Base-by-base conservation (phyloP, 1,140 invertebrate species). In the Portunus trituberculatus region DNA sequence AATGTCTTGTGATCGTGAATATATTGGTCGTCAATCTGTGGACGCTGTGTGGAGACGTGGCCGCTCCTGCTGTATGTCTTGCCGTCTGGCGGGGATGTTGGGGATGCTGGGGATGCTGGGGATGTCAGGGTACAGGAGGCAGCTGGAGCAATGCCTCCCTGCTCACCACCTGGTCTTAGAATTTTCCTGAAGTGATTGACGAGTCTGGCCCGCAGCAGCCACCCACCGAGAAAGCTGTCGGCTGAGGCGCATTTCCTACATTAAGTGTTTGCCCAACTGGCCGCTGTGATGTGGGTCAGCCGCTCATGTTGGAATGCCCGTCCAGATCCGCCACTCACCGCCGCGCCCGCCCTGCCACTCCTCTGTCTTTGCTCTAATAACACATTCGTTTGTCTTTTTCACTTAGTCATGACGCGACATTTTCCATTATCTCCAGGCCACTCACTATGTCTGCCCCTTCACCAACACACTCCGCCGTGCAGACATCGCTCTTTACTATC, bases 221-320 rank as follows among this genome's bases (percentile, higher is more conserved):
- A n/a, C 67, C 67, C 67, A n/a, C 25, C 67, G 16, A 76, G 67
- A 76, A 76, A 76, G 67, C 67, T n/a, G 67, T n/a, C 25, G 67
- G 67, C 25, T 82, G 91, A 3, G 52, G 84, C 45, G 32, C 16
- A 28, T 87, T 87, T 93, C 39, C 84, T 86, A n/a, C 32, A 84
- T 16, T 52, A 82, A 87, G 29, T 93, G 46, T 93, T 87, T 88
- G 92, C n/a, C 52, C 92, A 93, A 93, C 83, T 93, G 92, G 84
- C 32, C 87, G 82, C 46, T 48, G 84, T 86, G 86, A 93, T 93
- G 92, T 93, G 84, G 92, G 92, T 93, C 92, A 93, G 20, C 82
- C 45, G 48, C 29, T 28, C 92, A 93, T 93, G 92, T 88, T 82
- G 91, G 91, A 46, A 93, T 93, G 91, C 29, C 82, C 45, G 91